Conservation (phyloP, 2,113 vertebrate genomes). For the Talpa occidentalis region DNA sequence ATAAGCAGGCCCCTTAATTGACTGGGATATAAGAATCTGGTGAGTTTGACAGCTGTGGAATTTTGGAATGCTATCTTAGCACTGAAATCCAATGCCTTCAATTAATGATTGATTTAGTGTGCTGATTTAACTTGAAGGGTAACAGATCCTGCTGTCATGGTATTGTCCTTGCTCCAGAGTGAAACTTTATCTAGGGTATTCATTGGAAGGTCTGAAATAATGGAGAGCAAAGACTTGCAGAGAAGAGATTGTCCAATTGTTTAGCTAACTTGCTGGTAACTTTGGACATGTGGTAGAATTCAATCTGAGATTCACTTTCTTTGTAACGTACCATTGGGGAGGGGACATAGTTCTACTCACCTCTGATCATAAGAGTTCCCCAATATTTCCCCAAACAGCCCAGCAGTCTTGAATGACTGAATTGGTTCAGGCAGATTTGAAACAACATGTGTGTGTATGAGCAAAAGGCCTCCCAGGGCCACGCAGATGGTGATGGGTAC, state of each 20-base stretch:
- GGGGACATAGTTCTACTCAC: neutral
- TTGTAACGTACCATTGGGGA: neutral
- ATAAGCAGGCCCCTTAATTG: neutral
- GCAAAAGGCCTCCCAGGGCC: too few relatives aligned
- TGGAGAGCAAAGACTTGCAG: neutral
- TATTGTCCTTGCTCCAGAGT: neutral
- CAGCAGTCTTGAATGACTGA: neutral
- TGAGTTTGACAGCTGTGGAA: neutral
- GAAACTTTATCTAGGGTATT: neutral
- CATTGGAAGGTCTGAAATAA: neutral
- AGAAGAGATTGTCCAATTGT: fast-evolving
- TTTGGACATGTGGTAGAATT: neutral
- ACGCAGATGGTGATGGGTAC: fast-evolving
- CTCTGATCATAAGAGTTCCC: neutral
- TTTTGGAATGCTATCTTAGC: neutral
- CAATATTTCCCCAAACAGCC: neutral
- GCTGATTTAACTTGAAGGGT: neutral
- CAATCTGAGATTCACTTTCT: neutral
- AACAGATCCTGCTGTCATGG: neutral
- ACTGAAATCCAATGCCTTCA: neutral
- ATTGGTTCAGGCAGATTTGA: neutral
- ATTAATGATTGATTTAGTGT: neutral
- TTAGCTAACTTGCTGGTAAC: neutral
- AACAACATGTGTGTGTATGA: neutral
- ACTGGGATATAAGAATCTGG: neutral